These are phyloP conservation scores for Ornithoptera alexandrae DNA, from an alignment of 2,888 invertebrate species.

Conservation along the genomic window DNA sequence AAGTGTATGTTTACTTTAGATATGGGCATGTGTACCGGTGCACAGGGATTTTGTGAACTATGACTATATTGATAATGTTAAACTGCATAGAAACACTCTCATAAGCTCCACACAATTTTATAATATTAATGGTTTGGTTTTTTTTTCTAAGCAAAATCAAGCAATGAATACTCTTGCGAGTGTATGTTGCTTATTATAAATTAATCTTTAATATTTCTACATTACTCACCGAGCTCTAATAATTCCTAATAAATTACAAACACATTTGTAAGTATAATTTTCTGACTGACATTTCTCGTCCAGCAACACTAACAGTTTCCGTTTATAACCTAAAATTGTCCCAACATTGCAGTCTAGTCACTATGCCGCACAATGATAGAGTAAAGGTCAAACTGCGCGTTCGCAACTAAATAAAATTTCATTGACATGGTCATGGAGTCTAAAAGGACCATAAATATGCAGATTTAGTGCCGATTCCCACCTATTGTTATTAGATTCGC, in stretches of 20 bases:
- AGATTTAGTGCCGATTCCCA: slow-evolving; percentile 39
- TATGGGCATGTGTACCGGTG: slow-evolving; percentile 20
- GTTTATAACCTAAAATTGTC: neutral
- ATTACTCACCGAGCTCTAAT: neutral
- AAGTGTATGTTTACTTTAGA: neutral
- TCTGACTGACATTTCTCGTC: too few relatives aligned
- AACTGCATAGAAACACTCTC: neutral
- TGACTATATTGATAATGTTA: slow-evolving; percentile 11
- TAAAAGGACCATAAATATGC: slow-evolving; percentile 13
- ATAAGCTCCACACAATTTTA: slow-evolving; percentile 1
- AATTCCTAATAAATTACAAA: neutral
- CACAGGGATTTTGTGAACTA: slow-evolving; percentile 28
- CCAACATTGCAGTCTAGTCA: slow-evolving; percentile 27
- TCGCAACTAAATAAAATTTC: neutral
- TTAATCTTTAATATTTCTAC: neutral
- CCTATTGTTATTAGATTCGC: slow-evolving; percentile 39
- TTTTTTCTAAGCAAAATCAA: neutral
- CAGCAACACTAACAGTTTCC: neutral
- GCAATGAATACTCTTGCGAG: neutral
- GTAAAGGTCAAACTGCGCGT: neutral
- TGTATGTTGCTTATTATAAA: neutral
- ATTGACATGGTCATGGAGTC: slow-evolving; percentile 1
- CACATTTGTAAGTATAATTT: neutral
- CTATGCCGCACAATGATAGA: slow-evolving; percentile 23
- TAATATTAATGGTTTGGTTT: neutral